Evolutionary conservation across 2,113 vertebrate species (phyloP).

Genomic region (Hemiprocne comata): DNA sequence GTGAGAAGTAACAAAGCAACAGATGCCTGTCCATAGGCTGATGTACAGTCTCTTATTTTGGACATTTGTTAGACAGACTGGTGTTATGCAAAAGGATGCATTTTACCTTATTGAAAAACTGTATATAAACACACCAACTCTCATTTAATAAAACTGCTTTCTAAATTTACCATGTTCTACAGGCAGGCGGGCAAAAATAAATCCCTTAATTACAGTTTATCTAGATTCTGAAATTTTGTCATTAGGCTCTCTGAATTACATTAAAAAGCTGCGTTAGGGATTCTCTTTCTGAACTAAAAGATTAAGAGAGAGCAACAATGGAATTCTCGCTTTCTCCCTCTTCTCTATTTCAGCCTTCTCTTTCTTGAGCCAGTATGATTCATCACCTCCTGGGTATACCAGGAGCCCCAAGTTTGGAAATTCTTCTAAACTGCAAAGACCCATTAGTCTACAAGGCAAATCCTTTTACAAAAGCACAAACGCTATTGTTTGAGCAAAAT

Average conservation of each 20-base stretch:
- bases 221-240: not conserved
- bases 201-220: not conserved
- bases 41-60: not conserved
- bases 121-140: not conserved
- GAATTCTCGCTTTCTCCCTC: not conserved
- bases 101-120: not conserved
- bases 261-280: not conserved
- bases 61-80: not conserved
- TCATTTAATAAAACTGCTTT: not conserved
- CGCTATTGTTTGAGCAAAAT: constrained; percentile 7
- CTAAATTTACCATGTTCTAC: not conserved
- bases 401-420: constrained; percentile 64
- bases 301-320: not conserved
- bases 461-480: not conserved
- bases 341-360: not conserved
- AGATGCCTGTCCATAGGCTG: constrained; percentile 2
- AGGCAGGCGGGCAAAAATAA: not conserved
- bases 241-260: not conserved
- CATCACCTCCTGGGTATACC: constrained; percentile 38
- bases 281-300: not conserved
- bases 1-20: constrained; percentile 18
- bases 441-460: constrained; percentile 35
- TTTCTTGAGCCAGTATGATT: constrained; percentile 46
- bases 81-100: not conserved
- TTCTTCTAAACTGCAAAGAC: constrained; percentile 33